These are phyloP conservation scores for Magallana angulata DNA, from an alignment of 1,140 invertebrate genomes.

Conservation along the genomic window DNA sequence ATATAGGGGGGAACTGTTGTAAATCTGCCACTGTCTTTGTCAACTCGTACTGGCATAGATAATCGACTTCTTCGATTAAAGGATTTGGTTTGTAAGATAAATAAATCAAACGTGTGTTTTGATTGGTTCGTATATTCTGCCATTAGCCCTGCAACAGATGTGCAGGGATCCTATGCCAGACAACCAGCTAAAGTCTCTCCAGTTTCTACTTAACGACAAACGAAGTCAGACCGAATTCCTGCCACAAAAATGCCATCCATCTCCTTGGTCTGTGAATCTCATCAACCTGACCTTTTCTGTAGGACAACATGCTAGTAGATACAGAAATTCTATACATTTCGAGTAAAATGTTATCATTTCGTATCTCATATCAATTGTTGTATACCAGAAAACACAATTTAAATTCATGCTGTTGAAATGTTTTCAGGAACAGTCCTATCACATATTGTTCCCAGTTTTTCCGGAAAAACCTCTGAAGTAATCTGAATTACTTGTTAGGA, in stretches of 20 bases:
- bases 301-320: too few relatives aligned
- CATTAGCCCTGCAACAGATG: slow-evolving; percentile 25
- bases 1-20: neutral
- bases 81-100: slow-evolving; percentile 30
- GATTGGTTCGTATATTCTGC: slow-evolving; percentile 13
- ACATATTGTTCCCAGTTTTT: too few relatives aligned
- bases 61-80: slow-evolving; percentile 33
- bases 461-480: too few relatives aligned
- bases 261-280: neutral
- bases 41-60: slow-evolving; percentile 1
- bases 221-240: slow-evolving; percentile 3
- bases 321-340: too few relatives aligned
- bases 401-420: too few relatives aligned
- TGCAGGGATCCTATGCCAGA: neutral
- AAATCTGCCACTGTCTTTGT: slow-evolving; percentile 6
- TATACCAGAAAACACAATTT: too few relatives aligned
- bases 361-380: too few relatives aligned
- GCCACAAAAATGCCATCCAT: slow-evolving; percentile 15
- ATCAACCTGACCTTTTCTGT: neutral
- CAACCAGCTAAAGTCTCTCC: slow-evolving; percentile 24
- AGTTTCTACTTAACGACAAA: neutral
- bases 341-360: too few relatives aligned
- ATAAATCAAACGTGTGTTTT: slow-evolving; percentile 27
- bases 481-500: too few relatives aligned
- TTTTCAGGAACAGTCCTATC: too few relatives aligned